phyloP scores from a whole-genome alignment of 1,140 invertebrate genomes.

The Zaprionus nigranus region DNA sequence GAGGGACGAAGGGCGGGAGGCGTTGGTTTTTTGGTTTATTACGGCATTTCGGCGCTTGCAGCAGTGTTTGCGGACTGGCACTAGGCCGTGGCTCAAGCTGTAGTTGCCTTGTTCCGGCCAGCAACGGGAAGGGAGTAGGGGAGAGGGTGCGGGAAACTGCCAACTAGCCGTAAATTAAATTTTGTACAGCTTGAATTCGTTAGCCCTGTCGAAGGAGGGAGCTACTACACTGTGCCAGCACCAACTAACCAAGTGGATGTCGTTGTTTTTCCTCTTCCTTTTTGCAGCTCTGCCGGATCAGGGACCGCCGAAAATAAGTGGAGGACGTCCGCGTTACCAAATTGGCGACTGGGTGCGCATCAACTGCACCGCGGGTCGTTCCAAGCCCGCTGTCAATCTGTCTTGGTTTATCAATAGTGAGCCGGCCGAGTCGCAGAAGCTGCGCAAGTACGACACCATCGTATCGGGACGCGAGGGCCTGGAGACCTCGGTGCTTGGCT shows the following conservation, averaged over 20 bases:
- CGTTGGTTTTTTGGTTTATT: conserved; percentile 65
- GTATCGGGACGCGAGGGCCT: conserved; percentile 86
- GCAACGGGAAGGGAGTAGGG: too few relatives aligned
- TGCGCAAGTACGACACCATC: conserved; percentile 86
- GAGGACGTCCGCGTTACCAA: conserved; percentile 88
- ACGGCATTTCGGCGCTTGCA: conserved; percentile 46
- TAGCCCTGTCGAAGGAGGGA: background rate
- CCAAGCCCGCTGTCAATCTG: conserved; percentile 89
- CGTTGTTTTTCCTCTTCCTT: conserved; percentile 23
- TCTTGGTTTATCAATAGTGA: conserved; percentile 91
- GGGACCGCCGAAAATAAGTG: conserved; percentile 88
- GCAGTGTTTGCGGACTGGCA: background rate
- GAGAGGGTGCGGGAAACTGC: conserved; percentile 11
- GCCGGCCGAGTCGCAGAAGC: conserved; percentile 86
- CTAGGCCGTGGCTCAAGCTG: conserved; percentile 12
- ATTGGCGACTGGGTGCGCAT: conserved; percentile 88
- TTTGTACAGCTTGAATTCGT: conserved; percentile 46
- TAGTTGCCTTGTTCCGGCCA: background rate
- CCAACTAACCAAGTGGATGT: conserved; percentile 37
- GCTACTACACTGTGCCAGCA: background rate
- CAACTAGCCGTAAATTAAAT: conserved; percentile 71
- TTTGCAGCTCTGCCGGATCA: conserved; percentile 88
- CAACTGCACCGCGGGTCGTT: conserved; percentile 89
- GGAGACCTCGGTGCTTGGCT: conserved; percentile 87
- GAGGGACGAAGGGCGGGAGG: background rate